Percentiles rank a stretch among this genome's conserved stretches.
Evolutionary conservation across 2,888 invertebrate genomes (phyloP).

Genomic region (Sarcophaga caerulescens): DNA sequence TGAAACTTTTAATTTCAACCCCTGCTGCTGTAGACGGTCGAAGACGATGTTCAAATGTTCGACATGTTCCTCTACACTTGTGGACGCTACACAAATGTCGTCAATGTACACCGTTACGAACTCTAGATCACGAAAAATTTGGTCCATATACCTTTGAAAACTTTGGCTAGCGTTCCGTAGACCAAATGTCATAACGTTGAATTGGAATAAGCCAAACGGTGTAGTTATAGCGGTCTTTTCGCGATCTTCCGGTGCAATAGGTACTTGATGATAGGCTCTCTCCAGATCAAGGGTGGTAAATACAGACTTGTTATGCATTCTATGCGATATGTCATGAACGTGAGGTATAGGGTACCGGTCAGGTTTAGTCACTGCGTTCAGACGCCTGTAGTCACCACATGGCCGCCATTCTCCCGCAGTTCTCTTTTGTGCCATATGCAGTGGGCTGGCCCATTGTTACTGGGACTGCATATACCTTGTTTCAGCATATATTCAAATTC

Average conservation of each 20-base stretch:
- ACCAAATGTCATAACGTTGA: slow-evolving; percentile 74
- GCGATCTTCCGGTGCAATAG: slow-evolving; percentile 60
- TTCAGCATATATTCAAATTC: slow-evolving; percentile 65
- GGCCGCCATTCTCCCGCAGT: slow-evolving; percentile 59
- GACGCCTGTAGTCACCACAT: slow-evolving; percentile 62
- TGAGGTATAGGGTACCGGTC: slow-evolving; percentile 66
- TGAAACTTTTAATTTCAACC: slow-evolving; percentile 69
- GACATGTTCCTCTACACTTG: slow-evolving; percentile 46
- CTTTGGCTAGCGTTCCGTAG: slow-evolving; percentile 76
- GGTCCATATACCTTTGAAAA: slow-evolving; percentile 74
- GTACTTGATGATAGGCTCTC: slow-evolving; percentile 61
- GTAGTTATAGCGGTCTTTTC: slow-evolving; percentile 73
- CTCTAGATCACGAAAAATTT: slow-evolving; percentile 70
- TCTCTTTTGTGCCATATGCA: slow-evolving; percentile 66
- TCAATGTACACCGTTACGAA: slow-evolving; percentile 71
- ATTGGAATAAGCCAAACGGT: slow-evolving; percentile 71
- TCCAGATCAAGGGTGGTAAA: slow-evolving; percentile 64
- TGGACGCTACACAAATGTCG: slow-evolving; percentile 62
- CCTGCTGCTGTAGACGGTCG: slow-evolving; percentile 68
- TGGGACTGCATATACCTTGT: slow-evolving; percentile 65
- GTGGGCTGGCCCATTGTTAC: slow-evolving; percentile 65
- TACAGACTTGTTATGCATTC: slow-evolving; percentile 48
- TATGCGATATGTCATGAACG: slow-evolving; percentile 55
- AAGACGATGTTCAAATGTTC: slow-evolving; percentile 67
- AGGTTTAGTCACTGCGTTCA: slow-evolving; percentile 61